Evolutionary conservation across 2,113 vertebrate species (phyloP).

Genomic region (Agelaius tricolor): DNA sequence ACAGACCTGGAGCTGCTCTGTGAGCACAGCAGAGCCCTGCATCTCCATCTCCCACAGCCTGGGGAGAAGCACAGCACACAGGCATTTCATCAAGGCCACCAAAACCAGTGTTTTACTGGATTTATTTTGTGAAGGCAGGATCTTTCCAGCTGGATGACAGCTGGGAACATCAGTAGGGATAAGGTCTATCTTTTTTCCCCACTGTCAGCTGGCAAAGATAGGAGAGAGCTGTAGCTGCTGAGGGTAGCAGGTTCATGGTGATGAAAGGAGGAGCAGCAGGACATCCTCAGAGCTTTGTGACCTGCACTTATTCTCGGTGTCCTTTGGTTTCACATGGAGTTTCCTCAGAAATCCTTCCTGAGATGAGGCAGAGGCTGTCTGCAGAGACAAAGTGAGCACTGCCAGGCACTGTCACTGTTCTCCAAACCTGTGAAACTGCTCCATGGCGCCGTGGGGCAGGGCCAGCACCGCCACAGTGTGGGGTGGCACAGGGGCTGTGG

Average conservation of each 20-base stretch:
- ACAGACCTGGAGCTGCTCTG: background rate
- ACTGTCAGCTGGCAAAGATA: background rate
- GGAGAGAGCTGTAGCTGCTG: background rate
- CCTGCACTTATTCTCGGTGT: background rate
- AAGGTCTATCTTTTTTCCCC: background rate
- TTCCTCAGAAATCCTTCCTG: background rate
- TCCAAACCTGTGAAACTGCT: background rate
- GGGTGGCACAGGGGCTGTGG: background rate
- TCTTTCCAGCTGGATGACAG: background rate
- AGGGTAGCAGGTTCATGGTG: background rate
- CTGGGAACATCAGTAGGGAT: background rate
- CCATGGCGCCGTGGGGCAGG: rapidly evolving
- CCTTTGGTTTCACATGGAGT: background rate
- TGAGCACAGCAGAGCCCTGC: background rate
- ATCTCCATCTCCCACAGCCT: background rate
- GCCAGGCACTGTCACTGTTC: background rate
- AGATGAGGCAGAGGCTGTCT: background rate
- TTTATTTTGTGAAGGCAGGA: background rate
- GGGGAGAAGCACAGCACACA: background rate
- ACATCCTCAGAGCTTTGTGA: background rate
- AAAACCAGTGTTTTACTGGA: background rate
- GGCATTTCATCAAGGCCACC: background rate
- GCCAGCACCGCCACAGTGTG: rapidly evolving
- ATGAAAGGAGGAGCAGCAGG: background rate
- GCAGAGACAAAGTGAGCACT: background rate